phyloP scores from a whole-genome alignment of 2,888 invertebrate genomes.

The Netelia melanura region DNA sequence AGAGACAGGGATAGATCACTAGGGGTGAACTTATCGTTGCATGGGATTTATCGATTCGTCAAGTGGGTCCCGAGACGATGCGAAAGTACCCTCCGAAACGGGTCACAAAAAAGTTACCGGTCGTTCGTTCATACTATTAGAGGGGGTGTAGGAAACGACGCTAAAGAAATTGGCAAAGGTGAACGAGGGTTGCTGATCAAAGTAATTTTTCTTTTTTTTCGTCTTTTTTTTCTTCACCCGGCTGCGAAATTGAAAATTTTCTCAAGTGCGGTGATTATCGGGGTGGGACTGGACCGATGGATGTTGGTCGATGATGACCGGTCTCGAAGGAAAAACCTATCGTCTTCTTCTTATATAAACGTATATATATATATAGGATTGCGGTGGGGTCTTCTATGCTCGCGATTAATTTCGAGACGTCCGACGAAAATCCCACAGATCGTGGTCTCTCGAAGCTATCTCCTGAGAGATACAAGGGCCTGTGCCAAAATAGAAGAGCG shows the following conservation, averaged over 20 bases:
- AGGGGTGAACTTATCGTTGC: constrained; percentile 55
- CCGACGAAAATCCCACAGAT: constrained; percentile 65
- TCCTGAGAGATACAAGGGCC: constrained; percentile 41
- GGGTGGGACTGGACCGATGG: background rate
- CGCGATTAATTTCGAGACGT: constrained; percentile 80
- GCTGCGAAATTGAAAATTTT: constrained; percentile 43
- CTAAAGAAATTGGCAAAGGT: constrained; percentile 3
- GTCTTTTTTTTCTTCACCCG: background rate
- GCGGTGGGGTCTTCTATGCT: constrained; percentile 6
- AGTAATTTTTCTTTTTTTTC: constrained; percentile 32
- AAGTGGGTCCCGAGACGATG: constrained; percentile 29
- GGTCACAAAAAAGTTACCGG: constrained; percentile 58
- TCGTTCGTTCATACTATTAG: constrained; percentile 48
- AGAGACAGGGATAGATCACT: background rate
- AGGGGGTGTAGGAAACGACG: constrained; percentile 9
- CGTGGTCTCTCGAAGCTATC: constrained; percentile 56
- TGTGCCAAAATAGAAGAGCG: constrained; percentile 43
- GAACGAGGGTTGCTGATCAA: constrained; percentile 35
- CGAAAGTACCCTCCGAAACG: constrained; percentile 47
- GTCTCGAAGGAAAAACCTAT: background rate
- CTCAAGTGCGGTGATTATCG: constrained; percentile 33
- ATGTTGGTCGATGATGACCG: constrained; percentile 10
- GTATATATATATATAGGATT: background rate
- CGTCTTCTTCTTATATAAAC: background rate
- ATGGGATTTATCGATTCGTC: constrained; percentile 55